A percentile compares a stretch with the other conserved stretches of the same genome.
Conservation (phyloP, 2,888 invertebrate genomes). For the Zygaena filipendulae region DNA sequence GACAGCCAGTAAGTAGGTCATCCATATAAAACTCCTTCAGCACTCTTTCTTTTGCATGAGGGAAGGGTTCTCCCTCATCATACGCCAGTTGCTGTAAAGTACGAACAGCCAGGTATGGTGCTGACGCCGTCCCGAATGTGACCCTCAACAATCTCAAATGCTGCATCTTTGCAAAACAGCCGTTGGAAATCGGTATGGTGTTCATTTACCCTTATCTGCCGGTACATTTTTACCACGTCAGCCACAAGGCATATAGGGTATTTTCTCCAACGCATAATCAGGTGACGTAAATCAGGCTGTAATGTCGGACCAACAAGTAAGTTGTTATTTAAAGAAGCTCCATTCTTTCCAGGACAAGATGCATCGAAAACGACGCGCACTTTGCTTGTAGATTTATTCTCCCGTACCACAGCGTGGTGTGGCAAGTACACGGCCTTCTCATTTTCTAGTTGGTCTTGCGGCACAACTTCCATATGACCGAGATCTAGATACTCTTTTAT, state of each 20-base stretch:
- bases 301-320: slow-evolving; percentile 19
- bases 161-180: slow-evolving; percentile 16
- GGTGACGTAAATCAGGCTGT: slow-evolving; percentile 20
- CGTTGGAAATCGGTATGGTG: slow-evolving; percentile 19
- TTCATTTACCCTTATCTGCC: slow-evolving; percentile 18
- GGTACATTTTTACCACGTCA: slow-evolving; percentile 26
- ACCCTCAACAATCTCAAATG: slow-evolving; percentile 18
- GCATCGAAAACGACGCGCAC: slow-evolving; percentile 22
- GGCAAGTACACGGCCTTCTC: slow-evolving; percentile 18
- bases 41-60: slow-evolving; percentile 16
- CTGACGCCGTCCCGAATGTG: slow-evolving; percentile 22
- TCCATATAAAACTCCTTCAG: slow-evolving; percentile 18
- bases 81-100: slow-evolving; percentile 20
- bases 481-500: slow-evolving; percentile 15
- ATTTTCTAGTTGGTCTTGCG: slow-evolving; percentile 5
- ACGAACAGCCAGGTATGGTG: slow-evolving; percentile 22
- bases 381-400: slow-evolving; percentile 20
- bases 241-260: slow-evolving; percentile 18
- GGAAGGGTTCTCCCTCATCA: slow-evolving; percentile 18
- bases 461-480: slow-evolving; percentile 14
- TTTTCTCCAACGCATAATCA: slow-evolving; percentile 20
- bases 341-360: slow-evolving; percentile 14
- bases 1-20: slow-evolving; percentile 18
- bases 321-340: slow-evolving; percentile 19
- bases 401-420: slow-evolving; percentile 21